phyloP scores from a whole-genome alignment of 2,113 vertebrate genomes.

The Thalassarche chlororhynchos region DNA sequence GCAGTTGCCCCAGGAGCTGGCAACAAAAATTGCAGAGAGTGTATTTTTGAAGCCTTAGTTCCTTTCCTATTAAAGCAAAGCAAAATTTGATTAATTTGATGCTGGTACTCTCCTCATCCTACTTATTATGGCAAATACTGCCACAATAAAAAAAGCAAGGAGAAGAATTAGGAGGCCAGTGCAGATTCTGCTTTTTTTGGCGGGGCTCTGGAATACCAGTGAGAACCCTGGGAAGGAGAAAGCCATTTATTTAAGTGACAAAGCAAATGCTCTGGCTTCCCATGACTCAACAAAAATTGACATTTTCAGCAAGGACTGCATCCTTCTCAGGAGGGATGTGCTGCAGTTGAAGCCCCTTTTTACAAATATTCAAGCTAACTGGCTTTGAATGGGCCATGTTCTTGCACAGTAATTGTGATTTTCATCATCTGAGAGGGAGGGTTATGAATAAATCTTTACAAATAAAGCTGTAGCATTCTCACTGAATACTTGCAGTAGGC shows the following conservation, averaged over 20 bases:
- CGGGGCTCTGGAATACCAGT: background rate
- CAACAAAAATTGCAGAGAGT: background rate
- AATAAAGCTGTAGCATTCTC: background rate
- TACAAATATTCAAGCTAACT: background rate
- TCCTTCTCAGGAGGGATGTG: background rate
- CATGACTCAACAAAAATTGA: background rate
- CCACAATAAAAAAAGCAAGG: background rate
- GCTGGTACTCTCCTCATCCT: background rate
- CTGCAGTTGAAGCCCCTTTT: background rate
- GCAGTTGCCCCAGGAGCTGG: background rate
- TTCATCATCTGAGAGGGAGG: background rate
- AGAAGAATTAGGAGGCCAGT: background rate
- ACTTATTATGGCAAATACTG: background rate
- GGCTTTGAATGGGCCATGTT: background rate
- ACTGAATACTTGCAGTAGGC: background rate
- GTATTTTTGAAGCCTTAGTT: background rate
- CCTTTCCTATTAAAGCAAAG: background rate
- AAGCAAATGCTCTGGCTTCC: background rate
- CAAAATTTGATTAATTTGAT: background rate
- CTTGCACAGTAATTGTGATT: background rate
- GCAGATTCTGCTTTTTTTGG: background rate
- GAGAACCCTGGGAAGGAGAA: background rate
- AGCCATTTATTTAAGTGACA: conserved; percentile 5
- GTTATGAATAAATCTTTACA: background rate
- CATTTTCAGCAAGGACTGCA: background rate